phyloP scores from a whole-genome alignment of 2,888 invertebrate species.

The Eupithecia centaureata region DNA sequence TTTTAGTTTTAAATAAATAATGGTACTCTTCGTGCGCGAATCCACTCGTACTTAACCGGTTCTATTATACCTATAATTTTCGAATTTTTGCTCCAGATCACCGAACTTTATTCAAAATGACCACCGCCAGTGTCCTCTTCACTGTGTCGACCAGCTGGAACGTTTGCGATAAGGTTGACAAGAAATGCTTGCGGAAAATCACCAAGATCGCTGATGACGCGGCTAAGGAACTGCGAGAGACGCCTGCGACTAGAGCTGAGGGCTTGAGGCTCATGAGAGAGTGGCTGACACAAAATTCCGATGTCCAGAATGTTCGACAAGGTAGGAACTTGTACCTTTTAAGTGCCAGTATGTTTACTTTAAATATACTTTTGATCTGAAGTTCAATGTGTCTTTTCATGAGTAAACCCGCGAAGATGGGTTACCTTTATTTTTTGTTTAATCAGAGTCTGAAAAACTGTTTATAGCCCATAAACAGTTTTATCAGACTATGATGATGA shows the following conservation, averaged over 20 bases:
- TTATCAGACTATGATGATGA: not conserved
- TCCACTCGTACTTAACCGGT: not conserved
- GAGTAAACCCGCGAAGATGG: not conserved
- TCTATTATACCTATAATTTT: not conserved
- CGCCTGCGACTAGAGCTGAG: conserved; percentile 85
- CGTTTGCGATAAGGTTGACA: conserved; percentile 65
- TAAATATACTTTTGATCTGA: not conserved
- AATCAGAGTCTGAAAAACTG: no score
- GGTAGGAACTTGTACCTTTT: conserved; percentile 63
- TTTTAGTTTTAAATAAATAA: no score
- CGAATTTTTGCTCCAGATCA: not conserved
- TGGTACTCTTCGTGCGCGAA: not conserved
- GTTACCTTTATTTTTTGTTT: not conserved
- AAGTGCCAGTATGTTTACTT: not conserved
- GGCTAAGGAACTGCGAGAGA: conserved; percentile 88
- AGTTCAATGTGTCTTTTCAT: not conserved
- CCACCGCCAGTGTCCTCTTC: conserved; percentile 72
- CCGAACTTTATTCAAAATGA: conserved; percentile 57
- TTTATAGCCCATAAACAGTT: not conserved
- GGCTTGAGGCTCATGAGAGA: conserved; percentile 86
- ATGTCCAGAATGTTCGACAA: conserved; percentile 87
- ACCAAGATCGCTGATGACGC: conserved; percentile 77
- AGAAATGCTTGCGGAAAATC: conserved; percentile 55
- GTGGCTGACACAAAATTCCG: conserved; percentile 88
- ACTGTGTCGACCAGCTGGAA: conserved; percentile 72